phyloP scores from a whole-genome alignment of 2,113 vertebrate genomes.

The Xiphias gladius region DNA sequence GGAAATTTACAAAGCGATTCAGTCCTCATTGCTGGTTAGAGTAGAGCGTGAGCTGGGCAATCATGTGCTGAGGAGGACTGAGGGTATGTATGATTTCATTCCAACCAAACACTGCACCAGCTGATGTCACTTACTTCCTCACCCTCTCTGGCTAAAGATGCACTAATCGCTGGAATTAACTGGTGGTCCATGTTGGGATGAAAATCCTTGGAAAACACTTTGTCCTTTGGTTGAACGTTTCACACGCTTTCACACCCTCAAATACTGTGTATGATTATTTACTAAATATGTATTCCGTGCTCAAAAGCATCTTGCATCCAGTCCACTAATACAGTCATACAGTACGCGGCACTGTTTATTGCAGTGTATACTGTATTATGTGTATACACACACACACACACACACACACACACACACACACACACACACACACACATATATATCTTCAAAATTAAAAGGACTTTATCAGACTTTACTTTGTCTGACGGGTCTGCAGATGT shows the following conservation, averaged over 20 bases:
- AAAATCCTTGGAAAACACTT: constrained; percentile 31
- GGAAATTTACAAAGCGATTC: constrained; percentile 81
- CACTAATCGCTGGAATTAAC: constrained; percentile 60
- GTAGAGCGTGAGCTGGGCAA: constrained; percentile 70
- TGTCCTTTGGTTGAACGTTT: background rate
- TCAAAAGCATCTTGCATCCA: background rate
- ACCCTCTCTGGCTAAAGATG: constrained; percentile 42
- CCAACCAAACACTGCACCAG: constrained; percentile 68
- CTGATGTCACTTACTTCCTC: constrained; percentile 67
- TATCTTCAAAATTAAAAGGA: background rate
- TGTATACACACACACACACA: background rate
- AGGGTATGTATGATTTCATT: constrained; percentile 73
- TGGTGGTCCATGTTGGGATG: constrained; percentile 31
- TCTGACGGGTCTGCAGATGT: constrained; percentile 62
- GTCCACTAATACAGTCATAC: background rate
- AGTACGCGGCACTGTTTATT: background rate
- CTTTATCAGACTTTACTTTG: constrained; percentile 18
- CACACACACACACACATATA: background rate
- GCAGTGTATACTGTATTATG: too few species aligned
- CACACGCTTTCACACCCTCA: background rate
- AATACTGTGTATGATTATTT: constrained; percentile 1
- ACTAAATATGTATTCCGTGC: background rate
- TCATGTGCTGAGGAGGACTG: constrained; percentile 65
- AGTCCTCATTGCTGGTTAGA: constrained; percentile 78
- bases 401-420: too few species aligned